phyloP scores from a whole-genome alignment of 2,888 invertebrate species.

The Chaitophorus viminalis region DNA sequence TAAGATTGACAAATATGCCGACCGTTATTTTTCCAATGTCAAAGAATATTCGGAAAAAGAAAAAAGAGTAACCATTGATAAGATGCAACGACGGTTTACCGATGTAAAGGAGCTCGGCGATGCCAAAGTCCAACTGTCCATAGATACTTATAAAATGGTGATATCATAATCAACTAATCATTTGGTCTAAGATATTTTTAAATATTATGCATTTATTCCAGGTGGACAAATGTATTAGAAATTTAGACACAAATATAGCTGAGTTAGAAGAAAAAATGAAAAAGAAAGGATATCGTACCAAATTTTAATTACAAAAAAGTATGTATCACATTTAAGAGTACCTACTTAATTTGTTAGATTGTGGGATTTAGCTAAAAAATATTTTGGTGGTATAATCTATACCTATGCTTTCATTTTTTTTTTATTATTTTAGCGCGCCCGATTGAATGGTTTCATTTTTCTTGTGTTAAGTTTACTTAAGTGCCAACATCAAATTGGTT shows the following conservation, averaged over 20 bases:
- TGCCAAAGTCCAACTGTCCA: conserved; percentile 96
- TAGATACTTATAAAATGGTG: conserved; percentile 94
- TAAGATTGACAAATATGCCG: too few relatives aligned
- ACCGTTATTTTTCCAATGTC: too few relatives aligned
- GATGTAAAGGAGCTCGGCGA: conserved; percentile 96
- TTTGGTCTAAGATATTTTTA: background rate
- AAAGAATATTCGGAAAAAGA: too few relatives aligned
- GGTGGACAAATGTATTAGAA: conserved; percentile 96
- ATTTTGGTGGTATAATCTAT: too few relatives aligned
- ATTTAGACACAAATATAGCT: conserved; percentile 94
- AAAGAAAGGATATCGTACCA: conserved; percentile 74
- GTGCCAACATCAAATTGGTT: conserved; percentile 91
- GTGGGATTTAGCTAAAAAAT: too few relatives aligned
- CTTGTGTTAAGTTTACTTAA: conserved; percentile 87
- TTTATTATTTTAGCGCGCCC: conserved; percentile 68
- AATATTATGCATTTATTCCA: conserved; percentile 64
- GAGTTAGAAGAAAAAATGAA: conserved; percentile 97
- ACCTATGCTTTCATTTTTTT: background rate
- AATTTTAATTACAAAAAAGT: background rate
- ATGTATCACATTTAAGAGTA: too few relatives aligned
- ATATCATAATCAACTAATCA: conserved; percentile 49
- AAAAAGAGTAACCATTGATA: too few relatives aligned
- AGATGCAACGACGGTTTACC: conserved; percentile 74
- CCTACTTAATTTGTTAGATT: too few relatives aligned
- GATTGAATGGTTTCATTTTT: conserved; percentile 97